Evolutionary conservation across 2,113 vertebrate species (phyloP).

Genomic region (Corapipo altera): DNA sequence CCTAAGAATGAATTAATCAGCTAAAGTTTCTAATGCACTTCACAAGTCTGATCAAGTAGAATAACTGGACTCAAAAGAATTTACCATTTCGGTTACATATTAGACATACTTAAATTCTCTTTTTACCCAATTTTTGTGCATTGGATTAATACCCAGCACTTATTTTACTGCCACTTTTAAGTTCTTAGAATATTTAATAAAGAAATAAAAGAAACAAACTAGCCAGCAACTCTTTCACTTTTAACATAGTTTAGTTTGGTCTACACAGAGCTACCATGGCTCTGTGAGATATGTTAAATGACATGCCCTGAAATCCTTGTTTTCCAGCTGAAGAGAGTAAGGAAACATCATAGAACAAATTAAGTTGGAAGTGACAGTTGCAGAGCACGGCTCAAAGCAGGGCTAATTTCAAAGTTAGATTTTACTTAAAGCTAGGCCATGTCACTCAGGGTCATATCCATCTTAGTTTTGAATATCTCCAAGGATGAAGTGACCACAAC

Average conservation of each 20-base stretch:
- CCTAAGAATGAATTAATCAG: neutral
- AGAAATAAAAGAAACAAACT: neutral
- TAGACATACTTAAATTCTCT: neutral
- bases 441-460: neutral
- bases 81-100: neutral
- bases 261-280: neutral
- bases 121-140: neutral
- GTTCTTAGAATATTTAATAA: neutral
- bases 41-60: neutral
- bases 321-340: neutral
- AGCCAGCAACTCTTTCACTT: neutral
- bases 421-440: neutral
- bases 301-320: neutral
- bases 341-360: neutral
- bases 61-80: neutral
- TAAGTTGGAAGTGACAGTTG: conserved; percentile 21
- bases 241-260: neutral
- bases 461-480: neutral
- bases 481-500: neutral
- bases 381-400: neutral
- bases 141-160: neutral
- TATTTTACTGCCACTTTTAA: neutral
- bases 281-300: neutral
- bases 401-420: neutral
- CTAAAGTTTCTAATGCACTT: neutral